phyloP scores from a whole-genome alignment of 2,113 vertebrate species.

The Myodes glareolus region DNA sequence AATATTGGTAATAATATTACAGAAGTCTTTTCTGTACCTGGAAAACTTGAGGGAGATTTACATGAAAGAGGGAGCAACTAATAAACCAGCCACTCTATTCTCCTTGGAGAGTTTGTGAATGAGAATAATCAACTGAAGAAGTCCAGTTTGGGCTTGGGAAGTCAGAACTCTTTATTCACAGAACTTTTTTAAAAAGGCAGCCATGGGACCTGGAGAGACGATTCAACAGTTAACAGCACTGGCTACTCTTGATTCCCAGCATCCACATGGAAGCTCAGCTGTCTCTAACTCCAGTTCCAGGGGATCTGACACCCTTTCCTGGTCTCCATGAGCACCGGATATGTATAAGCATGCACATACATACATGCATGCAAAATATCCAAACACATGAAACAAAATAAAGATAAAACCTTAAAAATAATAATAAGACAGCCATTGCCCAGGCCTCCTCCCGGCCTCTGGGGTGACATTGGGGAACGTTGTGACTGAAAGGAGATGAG shows the following conservation, averaged over 20 bases:
- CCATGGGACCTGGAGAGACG: neutral
- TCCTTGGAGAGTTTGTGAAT: neutral
- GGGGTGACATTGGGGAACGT: neutral
- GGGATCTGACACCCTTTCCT: neutral
- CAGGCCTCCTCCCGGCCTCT: neutral
- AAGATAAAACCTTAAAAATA: neutral
- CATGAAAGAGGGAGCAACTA: neutral
- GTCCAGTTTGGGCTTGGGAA: neutral
- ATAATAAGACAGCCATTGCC: neutral
- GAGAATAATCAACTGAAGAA: neutral
- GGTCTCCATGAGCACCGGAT: neutral
- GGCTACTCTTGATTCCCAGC: neutral
- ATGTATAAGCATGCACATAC: neutral
- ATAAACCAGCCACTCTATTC: neutral
- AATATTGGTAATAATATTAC: neutral
- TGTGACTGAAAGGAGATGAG: neutral
- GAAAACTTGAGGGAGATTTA: neutral
- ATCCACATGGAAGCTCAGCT: neutral
- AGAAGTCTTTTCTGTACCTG: neutral
- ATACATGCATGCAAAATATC: neutral
- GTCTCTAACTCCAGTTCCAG: neutral
- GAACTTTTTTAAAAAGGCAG: constrained; percentile 16
- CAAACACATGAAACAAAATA: neutral
- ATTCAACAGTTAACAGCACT: neutral
- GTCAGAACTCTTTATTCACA: neutral